These are phyloP conservation scores for Danionella dracula DNA, from an alignment of 2,797 vertebrate species.

Conservation along the genomic window DNA sequence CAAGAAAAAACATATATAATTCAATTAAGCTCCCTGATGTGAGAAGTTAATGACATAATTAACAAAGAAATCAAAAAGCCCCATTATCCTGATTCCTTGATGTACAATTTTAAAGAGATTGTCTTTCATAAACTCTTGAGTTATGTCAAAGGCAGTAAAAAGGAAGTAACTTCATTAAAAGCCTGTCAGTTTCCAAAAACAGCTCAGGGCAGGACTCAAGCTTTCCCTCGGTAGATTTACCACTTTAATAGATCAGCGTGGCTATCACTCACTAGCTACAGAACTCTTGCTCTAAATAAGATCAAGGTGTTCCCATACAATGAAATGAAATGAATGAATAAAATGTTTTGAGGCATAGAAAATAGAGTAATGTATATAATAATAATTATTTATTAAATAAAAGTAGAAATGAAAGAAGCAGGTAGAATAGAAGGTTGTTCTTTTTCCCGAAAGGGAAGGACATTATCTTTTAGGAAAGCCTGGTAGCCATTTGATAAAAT, in stretches of 20 bases:
- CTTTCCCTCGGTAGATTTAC: conserved; percentile 15
- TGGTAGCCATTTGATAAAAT: too few species aligned
- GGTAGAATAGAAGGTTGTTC: too few species aligned
- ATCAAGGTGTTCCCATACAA: conserved; percentile 1
- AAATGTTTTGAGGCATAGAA: too few species aligned
- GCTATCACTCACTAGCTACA: neutral
- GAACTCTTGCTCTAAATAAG: neutral
- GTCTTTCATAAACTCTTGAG: conserved; percentile 1
- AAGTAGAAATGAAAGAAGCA: too few species aligned
- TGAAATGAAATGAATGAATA: too few species aligned
- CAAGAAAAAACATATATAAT: neutral
- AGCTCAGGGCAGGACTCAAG: conserved; percentile 23
- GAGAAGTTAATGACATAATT: conserved; percentile 22
- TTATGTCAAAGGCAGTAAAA: conserved; percentile 8
- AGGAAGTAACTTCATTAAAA: conserved; percentile 23
- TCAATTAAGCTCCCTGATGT: neutral
- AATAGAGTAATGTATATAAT: too few species aligned
- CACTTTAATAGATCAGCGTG: conserved; percentile 9
- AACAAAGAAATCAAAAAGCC: neutral
- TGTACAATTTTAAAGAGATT: conserved; percentile 24
- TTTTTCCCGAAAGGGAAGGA: too few species aligned
- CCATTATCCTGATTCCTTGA: neutral
- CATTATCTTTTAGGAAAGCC: too few species aligned
- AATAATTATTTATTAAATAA: too few species aligned
- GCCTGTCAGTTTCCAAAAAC: conserved; percentile 21